Percentiles rank a stretch among this genome's conserved stretches.
phyloP scores from a whole-genome alignment of 2,888 invertebrate species.

The Atrina japonica region DNA sequence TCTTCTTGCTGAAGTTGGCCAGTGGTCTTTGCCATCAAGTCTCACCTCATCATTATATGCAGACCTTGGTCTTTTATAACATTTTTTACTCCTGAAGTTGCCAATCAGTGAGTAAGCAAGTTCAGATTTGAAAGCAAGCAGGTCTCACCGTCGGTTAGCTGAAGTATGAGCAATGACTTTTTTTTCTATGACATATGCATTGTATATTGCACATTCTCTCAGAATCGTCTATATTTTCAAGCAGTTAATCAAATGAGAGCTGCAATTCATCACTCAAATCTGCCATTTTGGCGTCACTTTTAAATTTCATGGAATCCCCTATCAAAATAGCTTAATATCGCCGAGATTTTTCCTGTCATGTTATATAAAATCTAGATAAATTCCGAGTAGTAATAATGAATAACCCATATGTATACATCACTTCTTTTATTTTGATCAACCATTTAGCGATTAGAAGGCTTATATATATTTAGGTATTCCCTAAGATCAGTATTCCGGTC shows the following conservation, averaged over 20 bases:
- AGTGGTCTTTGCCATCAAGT: too few relatives aligned
- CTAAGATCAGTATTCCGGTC: slow-evolving; percentile 12
- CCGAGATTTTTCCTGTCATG: neutral
- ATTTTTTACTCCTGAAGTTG: neutral
- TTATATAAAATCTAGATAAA: neutral
- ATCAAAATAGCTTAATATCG: too few relatives aligned
- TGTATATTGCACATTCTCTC: slow-evolving; percentile 14
- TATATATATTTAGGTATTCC: slow-evolving; percentile 5
- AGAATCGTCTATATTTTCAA: too few relatives aligned
- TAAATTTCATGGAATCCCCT: too few relatives aligned
- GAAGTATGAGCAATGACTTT: slow-evolving; percentile 15
- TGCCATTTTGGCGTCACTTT: too few relatives aligned
- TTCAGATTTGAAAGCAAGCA: slow-evolving; percentile 14
- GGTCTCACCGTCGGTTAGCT: slow-evolving; percentile 17
- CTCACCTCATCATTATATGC: too few relatives aligned
- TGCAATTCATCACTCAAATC: too few relatives aligned
- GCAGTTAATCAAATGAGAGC: too few relatives aligned
- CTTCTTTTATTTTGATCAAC: neutral
- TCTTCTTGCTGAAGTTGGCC: slow-evolving; percentile 7
- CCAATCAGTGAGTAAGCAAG: slow-evolving; percentile 20
- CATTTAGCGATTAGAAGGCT: neutral
- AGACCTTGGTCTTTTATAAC: slow-evolving; percentile 11
- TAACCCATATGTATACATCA: slow-evolving; percentile 6
- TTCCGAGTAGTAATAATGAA: slow-evolving; percentile 1
- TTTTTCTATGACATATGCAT: slow-evolving; percentile 37